A percentile compares a stretch with the other conserved stretches of the same genome.
Evolutionary conservation across 2,113 vertebrate genomes (phyloP).

Genomic region (Hippocampus mohnikei): DNA sequence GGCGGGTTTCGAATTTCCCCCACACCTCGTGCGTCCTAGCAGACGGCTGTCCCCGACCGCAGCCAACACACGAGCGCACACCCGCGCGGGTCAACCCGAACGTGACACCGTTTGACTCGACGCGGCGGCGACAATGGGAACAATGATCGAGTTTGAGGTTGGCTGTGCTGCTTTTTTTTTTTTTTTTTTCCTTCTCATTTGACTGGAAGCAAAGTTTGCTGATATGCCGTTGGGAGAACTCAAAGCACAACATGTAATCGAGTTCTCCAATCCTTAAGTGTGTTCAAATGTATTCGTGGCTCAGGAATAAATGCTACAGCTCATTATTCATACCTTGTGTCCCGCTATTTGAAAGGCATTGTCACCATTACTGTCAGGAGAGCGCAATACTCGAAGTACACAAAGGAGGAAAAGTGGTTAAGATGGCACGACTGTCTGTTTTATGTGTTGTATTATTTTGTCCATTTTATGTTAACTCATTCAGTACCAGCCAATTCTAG

Average conservation of each 20-base stretch:
- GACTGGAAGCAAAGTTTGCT: not conserved
- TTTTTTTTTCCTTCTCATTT: not conserved
- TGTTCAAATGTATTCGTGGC: too few species aligned
- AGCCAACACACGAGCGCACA: conserved; percentile 1
- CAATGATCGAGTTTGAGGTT: conserved; percentile 33
- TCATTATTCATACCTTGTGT: too few species aligned
- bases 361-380: too few species aligned
- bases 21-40: conserved; percentile 49
- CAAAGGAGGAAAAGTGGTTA: too few species aligned
- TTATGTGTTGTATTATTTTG: too few species aligned
- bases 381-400: too few species aligned
- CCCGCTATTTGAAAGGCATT: too few species aligned
- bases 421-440: too few species aligned
- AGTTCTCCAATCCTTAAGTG: not conserved
- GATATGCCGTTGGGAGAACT: not conserved
- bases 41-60: not conserved
- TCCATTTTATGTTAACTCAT: too few species aligned
- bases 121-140: conserved; percentile 36
- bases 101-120: conserved; percentile 37
- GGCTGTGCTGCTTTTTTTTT: conserved; percentile 15
- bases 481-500: too few species aligned
- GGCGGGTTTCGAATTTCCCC: conserved; percentile 43
- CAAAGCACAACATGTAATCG: too few species aligned
- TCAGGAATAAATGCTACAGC: too few species aligned
- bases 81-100: conserved; percentile 29